These are phyloP conservation scores for Drosophila atripex DNA, from an alignment of 2,888 invertebrate species.

Conservation along the genomic window DNA sequence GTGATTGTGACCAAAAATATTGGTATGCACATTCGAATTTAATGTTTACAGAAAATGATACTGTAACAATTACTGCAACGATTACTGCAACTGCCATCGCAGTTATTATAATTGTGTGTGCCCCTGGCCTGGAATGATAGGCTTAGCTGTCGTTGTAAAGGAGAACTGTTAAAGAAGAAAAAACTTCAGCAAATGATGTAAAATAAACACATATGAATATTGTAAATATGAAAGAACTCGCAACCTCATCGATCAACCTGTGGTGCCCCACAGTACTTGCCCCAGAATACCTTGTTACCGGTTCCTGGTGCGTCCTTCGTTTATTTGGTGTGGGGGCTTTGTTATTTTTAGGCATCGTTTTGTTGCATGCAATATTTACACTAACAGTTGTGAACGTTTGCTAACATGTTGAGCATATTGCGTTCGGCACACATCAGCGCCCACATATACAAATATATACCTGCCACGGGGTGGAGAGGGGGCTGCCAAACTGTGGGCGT, in stretches of 20 bases:
- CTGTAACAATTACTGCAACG: conserved; percentile 49
- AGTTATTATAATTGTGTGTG: conserved; percentile 1
- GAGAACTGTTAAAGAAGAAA: not conserved
- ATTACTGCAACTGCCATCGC: conserved; percentile 17
- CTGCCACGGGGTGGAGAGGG: conserved; percentile 10
- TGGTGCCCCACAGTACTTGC: not conserved
- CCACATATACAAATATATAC: conserved; percentile 30
- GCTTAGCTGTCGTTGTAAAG: not conserved
- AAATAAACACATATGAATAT: not conserved
- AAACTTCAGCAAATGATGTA: not conserved
- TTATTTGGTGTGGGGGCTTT: conserved; percentile 33
- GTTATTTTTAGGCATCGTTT: conserved; percentile 55
- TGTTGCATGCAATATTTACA: conserved; percentile 56
- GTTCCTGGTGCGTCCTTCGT: conserved; percentile 4
- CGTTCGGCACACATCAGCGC: conserved; percentile 45
- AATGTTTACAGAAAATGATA: conserved; percentile 59
- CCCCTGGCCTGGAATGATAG: conserved; percentile 44
- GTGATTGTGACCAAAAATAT: too few relatives aligned
- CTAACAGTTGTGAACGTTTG: conserved; percentile 61
- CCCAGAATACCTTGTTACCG: not conserved
- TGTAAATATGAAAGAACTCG: conserved; percentile 1
- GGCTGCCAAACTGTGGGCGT: conserved; percentile 10
- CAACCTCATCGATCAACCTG: conserved; percentile 5
- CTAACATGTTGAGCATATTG: conserved; percentile 70
- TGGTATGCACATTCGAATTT: conserved; percentile 54